These are phyloP conservation scores for Epinotia bilunana DNA, from an alignment of 2,888 invertebrate genomes.

Conservation along the genomic window DNA sequence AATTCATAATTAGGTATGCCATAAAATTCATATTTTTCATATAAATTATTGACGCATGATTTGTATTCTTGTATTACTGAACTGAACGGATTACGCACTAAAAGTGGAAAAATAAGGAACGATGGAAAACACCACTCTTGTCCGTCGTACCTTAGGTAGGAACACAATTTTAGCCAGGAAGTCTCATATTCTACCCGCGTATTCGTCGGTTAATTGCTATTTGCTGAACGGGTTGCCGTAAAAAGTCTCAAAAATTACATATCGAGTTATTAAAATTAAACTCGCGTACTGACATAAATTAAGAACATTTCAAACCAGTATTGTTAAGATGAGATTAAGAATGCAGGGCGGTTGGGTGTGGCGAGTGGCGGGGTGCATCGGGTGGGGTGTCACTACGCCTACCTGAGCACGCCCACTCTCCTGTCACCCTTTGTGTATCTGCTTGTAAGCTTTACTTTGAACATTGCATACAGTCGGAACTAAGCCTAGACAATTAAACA, in stretches of 20 bases:
- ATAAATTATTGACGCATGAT: no score
- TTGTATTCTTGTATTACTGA: neutral
- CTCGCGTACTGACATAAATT: constrained; percentile 2
- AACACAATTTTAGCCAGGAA: neutral
- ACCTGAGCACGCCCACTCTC: constrained; percentile 39
- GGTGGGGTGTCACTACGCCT: constrained; percentile 33
- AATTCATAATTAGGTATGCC: neutral
- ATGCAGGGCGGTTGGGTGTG: constrained; percentile 25
- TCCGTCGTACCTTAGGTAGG: neutral
- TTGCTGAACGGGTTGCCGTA: neutral
- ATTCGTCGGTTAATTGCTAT: neutral
- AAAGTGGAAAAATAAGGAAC: neutral
- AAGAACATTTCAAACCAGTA: constrained; percentile 24
- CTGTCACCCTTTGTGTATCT: constrained; percentile 28
- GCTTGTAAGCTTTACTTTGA: constrained; percentile 1
- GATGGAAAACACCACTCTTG: neutral
- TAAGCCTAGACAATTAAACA: neutral
- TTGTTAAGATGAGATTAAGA: constrained; percentile 28
- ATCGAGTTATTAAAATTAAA: neutral
- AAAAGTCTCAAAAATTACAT: neutral
- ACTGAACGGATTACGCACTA: neutral
- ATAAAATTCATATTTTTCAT: neutral
- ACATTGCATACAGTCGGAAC: neutral
- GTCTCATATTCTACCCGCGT: neutral
- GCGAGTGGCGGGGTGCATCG: constrained; percentile 35